Evolutionary conservation across 2,888 invertebrate species (phyloP).

Genomic region (Patella depressa): DNA sequence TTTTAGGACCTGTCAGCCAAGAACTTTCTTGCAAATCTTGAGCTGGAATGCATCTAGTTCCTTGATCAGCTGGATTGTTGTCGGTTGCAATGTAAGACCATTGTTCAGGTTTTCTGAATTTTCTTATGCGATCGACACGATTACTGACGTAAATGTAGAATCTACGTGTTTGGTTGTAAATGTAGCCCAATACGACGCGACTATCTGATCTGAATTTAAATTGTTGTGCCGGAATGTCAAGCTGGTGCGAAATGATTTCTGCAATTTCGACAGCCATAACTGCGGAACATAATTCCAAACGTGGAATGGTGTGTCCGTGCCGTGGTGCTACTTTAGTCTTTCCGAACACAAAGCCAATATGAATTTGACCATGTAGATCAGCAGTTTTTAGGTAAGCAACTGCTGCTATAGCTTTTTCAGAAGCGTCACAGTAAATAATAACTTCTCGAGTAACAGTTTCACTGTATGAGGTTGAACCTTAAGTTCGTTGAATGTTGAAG

Average conservation of each 20-base stretch:
- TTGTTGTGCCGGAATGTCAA: constrained; percentile 3
- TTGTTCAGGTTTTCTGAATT: constrained; percentile 15
- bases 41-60: constrained; percentile 9
- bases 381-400: constrained; percentile 26
- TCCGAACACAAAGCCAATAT: constrained; percentile 28
- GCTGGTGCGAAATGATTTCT: constrained; percentile 9
- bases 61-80: constrained; percentile 22
- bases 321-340: constrained; percentile 31
- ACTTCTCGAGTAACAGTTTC: constrained; percentile 15
- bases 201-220: constrained; percentile 11
- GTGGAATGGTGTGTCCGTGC: constrained; percentile 25
- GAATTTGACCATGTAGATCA: constrained; percentile 6
- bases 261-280: constrained; percentile 19
- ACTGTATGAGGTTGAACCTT: not conserved
- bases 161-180: not conserved
- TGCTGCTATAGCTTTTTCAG: constrained; percentile 29
- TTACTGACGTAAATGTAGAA: constrained; percentile 20
- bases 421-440: constrained; percentile 34
- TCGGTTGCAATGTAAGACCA: constrained; percentile 16
- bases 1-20: not conserved
- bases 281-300: constrained; percentile 32
- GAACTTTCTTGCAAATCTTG: not conserved
- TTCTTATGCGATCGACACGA: constrained; percentile 13
- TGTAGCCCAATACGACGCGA: constrained; percentile 15
- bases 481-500: constrained; percentile 20